Evolutionary conservation across 2,888 invertebrate genomes (phyloP), one percentile per base, ranked within the genome.

Genomic region (Sminthurides aquaticus): DNA sequence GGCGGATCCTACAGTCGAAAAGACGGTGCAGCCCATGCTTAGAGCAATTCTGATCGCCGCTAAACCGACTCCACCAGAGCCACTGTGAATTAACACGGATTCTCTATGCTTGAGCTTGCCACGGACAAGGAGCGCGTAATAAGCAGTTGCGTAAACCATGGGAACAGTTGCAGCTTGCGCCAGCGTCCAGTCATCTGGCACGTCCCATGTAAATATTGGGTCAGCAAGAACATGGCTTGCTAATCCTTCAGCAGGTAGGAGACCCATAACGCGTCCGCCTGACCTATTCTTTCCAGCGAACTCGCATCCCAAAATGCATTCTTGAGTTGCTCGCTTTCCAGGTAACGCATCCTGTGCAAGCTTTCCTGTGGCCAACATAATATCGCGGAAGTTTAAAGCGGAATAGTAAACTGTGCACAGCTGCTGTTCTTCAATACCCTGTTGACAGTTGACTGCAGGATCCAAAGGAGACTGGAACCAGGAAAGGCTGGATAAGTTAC

Each of bases 321-420:
- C 84, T 72, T 82, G 79, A 3, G 59, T 49, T 18, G 64, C 43
- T 2, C 60, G 49, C 69, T 69, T 60, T 29, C 82, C 82, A 0
- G 89, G 88, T 1, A 91, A 85, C 1, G 90, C 85, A 77, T 96
- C 95, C 0, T 86, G 85, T 5, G 89, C 0, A 91, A 82, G 97
- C 97, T 96, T n/a, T n/a, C n/a, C n/a, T n/a, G n/a, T n/a, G n/a
- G n/a, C n/a, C n/a, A n/a, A n/a, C n/a, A n/a, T n/a, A 0, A 97
- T 82, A 78, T 97, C 97, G 76, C 91, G 86, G 85, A 96, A 97
- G 80, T 97, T 98, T 18, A 97, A 78, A 0, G 93, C 84, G 0
- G 91, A 80, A 76, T 89, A 92, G 75, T 87, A 84, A 0, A 90
- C 84, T 78, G 84, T 77, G 1, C 83, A 80, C 2, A 83, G n/a